phyloP scores from a whole-genome alignment of 2,888 invertebrate genomes.

The Drosophila mercatorum region DNA sequence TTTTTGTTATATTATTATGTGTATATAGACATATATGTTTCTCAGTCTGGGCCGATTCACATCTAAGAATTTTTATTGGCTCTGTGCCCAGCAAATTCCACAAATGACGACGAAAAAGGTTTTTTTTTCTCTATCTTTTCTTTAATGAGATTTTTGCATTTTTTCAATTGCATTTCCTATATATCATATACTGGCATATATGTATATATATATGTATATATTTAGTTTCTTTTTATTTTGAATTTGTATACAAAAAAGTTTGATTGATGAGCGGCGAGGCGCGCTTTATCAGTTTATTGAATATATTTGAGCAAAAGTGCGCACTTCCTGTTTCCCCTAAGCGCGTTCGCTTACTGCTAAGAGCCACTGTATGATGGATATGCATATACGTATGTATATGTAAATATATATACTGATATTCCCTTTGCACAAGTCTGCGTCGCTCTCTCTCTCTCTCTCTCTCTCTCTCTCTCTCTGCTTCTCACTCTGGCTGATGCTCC shows the following conservation, averaged over 20 bases:
- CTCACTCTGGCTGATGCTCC: too few species aligned
- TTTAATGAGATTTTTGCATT: slow-evolving; percentile 26
- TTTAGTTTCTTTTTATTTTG: slow-evolving; percentile 15
- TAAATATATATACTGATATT: too few species aligned
- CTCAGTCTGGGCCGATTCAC: slow-evolving; percentile 36
- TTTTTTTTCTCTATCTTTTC: not conserved
- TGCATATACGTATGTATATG: not conserved
- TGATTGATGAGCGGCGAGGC: slow-evolving; percentile 20
- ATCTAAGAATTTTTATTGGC: slow-evolving; percentile 44
- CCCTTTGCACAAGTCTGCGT: too few species aligned
- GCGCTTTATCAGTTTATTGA: slow-evolving; percentile 21
- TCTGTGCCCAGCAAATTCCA: slow-evolving; percentile 43
- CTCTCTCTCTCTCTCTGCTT: too few species aligned
- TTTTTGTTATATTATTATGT: not conserved
- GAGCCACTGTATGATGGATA: slow-evolving; percentile 24
- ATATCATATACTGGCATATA: slow-evolving; percentile 26
- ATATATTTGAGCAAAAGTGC: not conserved
- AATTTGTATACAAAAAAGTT: slow-evolving; percentile 1
- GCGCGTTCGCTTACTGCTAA: not conserved
- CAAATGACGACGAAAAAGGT: slow-evolving; percentile 26
- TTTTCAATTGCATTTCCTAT: slow-evolving; percentile 28
- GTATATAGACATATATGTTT: slow-evolving; percentile 5
- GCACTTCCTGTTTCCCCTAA: slow-evolving; percentile 15
- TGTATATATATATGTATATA: slow-evolving; percentile 6
- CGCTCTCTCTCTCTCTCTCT: too few species aligned